Base-by-base conservation (phyloP, 2,888 invertebrate species). In the Drosophila atroscutellata region DNA sequence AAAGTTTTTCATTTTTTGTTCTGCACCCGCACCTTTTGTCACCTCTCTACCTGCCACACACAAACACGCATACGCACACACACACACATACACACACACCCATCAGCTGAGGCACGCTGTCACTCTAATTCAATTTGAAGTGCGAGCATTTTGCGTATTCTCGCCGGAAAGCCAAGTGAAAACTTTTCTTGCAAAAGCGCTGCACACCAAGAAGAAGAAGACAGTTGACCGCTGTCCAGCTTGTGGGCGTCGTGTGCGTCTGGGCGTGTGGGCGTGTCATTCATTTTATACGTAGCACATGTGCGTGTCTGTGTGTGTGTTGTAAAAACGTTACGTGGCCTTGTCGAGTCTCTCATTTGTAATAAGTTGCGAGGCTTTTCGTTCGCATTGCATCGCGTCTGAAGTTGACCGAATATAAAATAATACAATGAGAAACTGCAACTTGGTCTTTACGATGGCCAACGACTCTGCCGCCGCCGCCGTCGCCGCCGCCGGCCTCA, bases 321-420 rank as follows among this genome's bases (percentile, higher is more conserved):
- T 30, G 34, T 39, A 37, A 50, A 15, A 37, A 28, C 42, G 26
- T 65, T 61, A 60, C 45, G 74, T 62, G 74, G 57, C 67, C 67
- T 64, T 81, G 84, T 77, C 69, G 62, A 81, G 79, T 78, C 75
- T 81, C 71, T 83, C 84, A 73, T 81, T 78, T 81, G 75, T 72
- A 85, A 86, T 86, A 83, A 83, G 82, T 83, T 82, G 72, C 52
- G 55, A 54, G 72, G 54, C 72, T 80, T 75, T 86, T 66, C 24
- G 39, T 68, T 77, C 24, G 51, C 47, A 47, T 57, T 73, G 70
- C 74, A 77, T 61, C 63, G 42, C 51, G 37, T 75, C 75, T 69
- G 30, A 37, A n/a, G 20, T 47, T 72, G 73, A 57, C 63, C 73
- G 47, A 63, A 62, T 71, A 58, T 42, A 26, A 18, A 39, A 37